phyloP scores from a whole-genome alignment of 2,797 vertebrate genomes.

The Sphenopsis melanotis region DNA sequence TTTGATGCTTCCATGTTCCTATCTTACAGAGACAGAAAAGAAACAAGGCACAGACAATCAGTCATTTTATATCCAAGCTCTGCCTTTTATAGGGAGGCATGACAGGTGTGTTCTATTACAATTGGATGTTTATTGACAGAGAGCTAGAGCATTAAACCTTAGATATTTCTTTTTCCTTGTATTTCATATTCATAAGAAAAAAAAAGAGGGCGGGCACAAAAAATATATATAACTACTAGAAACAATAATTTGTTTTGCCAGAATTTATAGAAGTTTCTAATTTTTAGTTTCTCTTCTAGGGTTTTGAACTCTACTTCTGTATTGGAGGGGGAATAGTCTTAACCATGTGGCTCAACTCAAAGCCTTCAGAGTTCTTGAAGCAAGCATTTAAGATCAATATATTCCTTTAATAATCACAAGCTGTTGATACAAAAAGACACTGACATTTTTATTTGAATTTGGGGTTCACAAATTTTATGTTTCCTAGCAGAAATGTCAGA shows the following conservation, averaged over 20 bases:
- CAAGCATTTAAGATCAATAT: not conserved
- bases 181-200: not conserved
- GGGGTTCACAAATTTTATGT: not conserved
- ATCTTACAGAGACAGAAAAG: not conserved
- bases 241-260: not conserved
- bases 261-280: not conserved
- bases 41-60: not conserved
- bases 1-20: not conserved
- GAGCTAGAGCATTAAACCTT: not conserved
- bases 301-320: not conserved
- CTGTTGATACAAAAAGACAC: not conserved
- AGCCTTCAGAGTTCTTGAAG: not conserved
- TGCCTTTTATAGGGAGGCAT: not conserved
- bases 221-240: not conserved
- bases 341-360: not conserved
- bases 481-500: not conserved
- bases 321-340: not conserved
- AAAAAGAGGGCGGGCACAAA: not conserved
- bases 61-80: not conserved
- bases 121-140: not conserved
- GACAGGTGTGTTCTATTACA: conserved; percentile 7
- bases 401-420: not conserved
- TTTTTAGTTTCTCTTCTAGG: not conserved
- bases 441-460: not conserved
- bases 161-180: not conserved